phyloP scores from a whole-genome alignment of 2,797 vertebrate genomes.

The Kryptolebias ocellatus region DNA sequence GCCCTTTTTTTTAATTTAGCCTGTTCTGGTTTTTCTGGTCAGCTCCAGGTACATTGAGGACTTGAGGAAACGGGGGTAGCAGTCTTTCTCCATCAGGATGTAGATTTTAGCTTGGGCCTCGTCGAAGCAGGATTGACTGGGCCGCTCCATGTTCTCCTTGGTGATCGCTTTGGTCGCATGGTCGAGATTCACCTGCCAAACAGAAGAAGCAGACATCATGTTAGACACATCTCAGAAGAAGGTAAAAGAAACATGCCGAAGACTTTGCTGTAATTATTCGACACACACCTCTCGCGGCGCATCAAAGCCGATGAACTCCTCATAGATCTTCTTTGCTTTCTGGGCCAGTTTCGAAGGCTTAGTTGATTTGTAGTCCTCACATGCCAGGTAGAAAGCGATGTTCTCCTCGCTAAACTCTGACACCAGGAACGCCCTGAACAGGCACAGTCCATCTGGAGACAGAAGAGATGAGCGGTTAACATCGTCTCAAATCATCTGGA shows the following conservation, averaged over 20 bases:
- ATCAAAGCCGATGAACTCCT: conserved; percentile 90
- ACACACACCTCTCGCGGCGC: conserved; percentile 91
- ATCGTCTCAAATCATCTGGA: conserved; percentile 3
- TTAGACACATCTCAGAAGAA: not conserved
- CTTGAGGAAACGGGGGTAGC: conserved; percentile 92
- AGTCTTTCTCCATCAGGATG: conserved; percentile 95
- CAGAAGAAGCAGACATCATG: conserved; percentile 1
- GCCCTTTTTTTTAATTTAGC: conserved; percentile 26
- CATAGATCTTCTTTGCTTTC: conserved; percentile 93
- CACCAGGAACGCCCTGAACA: conserved; percentile 92
- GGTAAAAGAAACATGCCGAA: not conserved
- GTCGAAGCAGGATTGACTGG: conserved; percentile 82
- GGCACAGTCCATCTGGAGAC: conserved; percentile 88
- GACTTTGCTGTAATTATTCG: not conserved
- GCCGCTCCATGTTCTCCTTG: conserved; percentile 76
- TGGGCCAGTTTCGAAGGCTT: conserved; percentile 87
- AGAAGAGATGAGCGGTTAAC: conserved; percentile 16
- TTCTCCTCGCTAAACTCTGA: conserved; percentile 98
- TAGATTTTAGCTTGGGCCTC: conserved; percentile 89
- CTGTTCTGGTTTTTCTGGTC: conserved; percentile 58
- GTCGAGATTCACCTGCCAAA: conserved; percentile 91
- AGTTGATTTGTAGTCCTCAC: conserved; percentile 90
- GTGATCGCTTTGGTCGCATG: conserved; percentile 88
- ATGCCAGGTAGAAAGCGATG: conserved; percentile 95
- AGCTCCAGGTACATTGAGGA: conserved; percentile 80